Conservation (phyloP, 2,113 vertebrate species). For the Taxidea taxus region DNA sequence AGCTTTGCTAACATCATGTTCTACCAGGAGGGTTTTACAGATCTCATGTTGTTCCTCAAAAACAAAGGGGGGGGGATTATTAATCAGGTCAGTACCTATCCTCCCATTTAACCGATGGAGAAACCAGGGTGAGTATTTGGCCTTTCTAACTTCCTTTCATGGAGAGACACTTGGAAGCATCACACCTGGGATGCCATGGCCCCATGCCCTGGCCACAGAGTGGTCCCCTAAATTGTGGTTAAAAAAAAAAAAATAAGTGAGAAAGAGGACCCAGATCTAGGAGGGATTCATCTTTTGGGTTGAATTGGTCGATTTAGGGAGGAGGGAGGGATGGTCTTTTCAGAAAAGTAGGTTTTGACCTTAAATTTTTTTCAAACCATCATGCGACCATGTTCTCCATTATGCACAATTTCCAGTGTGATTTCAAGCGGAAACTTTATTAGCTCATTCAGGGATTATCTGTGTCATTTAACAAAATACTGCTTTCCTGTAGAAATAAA, state of each 20-base stretch:
- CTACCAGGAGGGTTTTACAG: background rate
- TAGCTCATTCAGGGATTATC: background rate
- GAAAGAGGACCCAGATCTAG: background rate
- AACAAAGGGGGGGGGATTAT: background rate
- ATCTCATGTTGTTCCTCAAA: slow-evolving; percentile 29
- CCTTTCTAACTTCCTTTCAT: background rate
- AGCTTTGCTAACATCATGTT: background rate
- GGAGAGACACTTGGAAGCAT: background rate
- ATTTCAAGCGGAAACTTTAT: slow-evolving; percentile 24
- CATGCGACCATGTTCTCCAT: background rate
- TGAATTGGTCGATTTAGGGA: background rate
- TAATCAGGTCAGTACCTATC: background rate
- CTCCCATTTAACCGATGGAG: background rate
- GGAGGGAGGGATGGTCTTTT: background rate
- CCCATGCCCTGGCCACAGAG: background rate
- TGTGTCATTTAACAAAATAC: slow-evolving; percentile 25
- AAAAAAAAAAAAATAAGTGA: background rate
- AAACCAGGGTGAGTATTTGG: background rate
- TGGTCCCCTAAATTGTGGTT: background rate
- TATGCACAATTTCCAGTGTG: slow-evolving; percentile 16
- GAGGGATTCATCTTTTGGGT: background rate
- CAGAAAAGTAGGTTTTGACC: slow-evolving; percentile 8
- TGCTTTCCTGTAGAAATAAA: background rate
- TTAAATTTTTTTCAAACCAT: background rate
- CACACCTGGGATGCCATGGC: background rate